Conservation (phyloP, 2,113 vertebrate species). For the Clarias batrachus region DNA sequence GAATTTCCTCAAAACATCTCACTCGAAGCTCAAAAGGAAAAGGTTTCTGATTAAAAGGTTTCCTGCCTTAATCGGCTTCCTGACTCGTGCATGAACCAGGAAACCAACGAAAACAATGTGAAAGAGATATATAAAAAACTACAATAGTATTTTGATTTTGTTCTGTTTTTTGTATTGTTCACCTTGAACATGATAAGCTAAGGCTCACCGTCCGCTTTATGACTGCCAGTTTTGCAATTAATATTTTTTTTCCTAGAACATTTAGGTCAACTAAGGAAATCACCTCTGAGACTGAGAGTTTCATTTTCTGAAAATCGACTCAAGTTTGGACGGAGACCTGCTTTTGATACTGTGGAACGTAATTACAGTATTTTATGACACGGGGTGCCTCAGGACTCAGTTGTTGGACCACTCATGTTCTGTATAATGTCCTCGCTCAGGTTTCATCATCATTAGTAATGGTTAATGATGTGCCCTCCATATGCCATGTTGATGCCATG, state of each 20-base stretch:
- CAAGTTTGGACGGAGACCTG: neutral
- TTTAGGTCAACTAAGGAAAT: neutral
- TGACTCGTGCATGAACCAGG: neutral
- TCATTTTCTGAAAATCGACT: neutral
- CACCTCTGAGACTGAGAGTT: neutral
- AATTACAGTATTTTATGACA: neutral
- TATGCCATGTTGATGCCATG: neutral
- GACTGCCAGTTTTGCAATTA: neutral
- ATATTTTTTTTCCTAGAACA: neutral
- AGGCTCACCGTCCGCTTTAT: neutral
- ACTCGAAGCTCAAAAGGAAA: constrained; percentile 34
- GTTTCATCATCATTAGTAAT: neutral
- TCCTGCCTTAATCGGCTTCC: constrained; percentile 22
- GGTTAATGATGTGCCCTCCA: neutral
- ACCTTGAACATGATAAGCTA: neutral
- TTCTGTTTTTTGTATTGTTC: neutral
- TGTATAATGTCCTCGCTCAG: neutral
- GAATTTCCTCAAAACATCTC: constrained; percentile 45
- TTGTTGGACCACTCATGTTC: neutral
- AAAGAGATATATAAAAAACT: neutral
- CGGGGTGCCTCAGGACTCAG: neutral
- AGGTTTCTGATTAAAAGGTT: constrained; percentile 39
- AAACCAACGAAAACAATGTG: constrained; percentile 4
- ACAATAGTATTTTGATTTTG: neutral
- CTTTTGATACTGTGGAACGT: neutral